Evolutionary conservation across 2,797 vertebrate species (phyloP).

Genomic region (Sphenopsis melanotis): DNA sequence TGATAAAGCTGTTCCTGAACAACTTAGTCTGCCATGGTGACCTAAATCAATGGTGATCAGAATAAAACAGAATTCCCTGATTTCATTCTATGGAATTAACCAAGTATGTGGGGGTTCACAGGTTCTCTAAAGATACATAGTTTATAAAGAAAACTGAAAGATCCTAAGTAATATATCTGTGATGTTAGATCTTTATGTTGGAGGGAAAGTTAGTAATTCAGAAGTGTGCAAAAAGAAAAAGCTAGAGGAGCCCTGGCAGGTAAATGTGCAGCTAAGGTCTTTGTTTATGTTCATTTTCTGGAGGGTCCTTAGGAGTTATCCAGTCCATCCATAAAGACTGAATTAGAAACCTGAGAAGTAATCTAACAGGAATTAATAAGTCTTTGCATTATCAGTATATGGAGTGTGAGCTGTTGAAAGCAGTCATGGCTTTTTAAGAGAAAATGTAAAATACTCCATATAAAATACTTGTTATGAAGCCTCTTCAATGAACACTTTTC

Average conservation of each 20-base stretch:
- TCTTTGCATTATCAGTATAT: not conserved
- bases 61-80: not conserved
- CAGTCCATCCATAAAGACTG: not conserved
- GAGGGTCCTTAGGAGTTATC: not conserved
- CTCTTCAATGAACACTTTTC: not conserved
- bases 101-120: not conserved
- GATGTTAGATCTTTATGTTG: not conserved
- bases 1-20: not conserved
- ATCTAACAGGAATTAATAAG: not conserved
- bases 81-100: not conserved
- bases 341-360: not conserved
- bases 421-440: not conserved
- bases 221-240: not conserved
- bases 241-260: not conserved
- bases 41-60: not conserved
- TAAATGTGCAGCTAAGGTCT: not conserved
- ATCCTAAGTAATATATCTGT: not conserved
- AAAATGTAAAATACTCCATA: not conserved
- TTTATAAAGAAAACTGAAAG: not conserved
- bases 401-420: not conserved
- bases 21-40: not conserved
- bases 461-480: not conserved
- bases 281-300: not conserved
- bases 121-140: not conserved
- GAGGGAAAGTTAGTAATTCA: not conserved